Conservation (phyloP, 2,113 vertebrate genomes). For the Megaleporinus macrocephalus region DNA sequence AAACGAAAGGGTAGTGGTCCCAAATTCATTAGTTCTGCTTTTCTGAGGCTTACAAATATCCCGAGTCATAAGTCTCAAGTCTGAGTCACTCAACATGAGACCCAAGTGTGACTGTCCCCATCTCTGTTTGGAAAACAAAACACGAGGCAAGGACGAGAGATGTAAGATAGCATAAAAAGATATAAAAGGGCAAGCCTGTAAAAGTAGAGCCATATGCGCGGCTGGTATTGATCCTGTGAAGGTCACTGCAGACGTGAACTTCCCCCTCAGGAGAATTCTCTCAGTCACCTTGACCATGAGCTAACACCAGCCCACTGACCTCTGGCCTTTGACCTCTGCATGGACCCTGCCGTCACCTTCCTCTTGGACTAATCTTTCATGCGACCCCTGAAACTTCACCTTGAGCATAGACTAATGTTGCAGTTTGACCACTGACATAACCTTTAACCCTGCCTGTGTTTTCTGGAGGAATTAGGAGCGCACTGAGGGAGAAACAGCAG, state of each 20-base stretch:
- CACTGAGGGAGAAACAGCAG: conserved; percentile 4
- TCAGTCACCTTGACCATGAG: conserved; percentile 89
- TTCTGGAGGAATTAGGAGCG: conserved; percentile 42
- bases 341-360: conserved; percentile 39
- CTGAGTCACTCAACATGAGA: too few relatives aligned
- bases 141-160: neutral
- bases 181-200: conserved; percentile 1
- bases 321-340: conserved; percentile 51
- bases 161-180: neutral
- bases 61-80: too few relatives aligned
- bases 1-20: too few relatives aligned
- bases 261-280: conserved; percentile 78
- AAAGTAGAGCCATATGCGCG: conserved; percentile 63
- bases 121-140: neutral
- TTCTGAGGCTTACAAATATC: too few relatives aligned
- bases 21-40: too few relatives aligned
- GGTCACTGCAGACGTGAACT: conserved; percentile 84
- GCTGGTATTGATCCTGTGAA: conserved; percentile 88
- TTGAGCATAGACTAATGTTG: conserved; percentile 44
- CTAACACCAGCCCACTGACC: conserved; percentile 72
- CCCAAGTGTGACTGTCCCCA: too few relatives aligned
- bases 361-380: conserved; percentile 38
- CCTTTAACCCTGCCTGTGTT: conserved; percentile 42
- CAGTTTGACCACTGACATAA: conserved; percentile 48
- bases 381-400: conserved; percentile 50